These are phyloP conservation scores for Agapostemon virescens DNA, from an alignment of 2,888 invertebrate genomes.

Conservation along the genomic window DNA sequence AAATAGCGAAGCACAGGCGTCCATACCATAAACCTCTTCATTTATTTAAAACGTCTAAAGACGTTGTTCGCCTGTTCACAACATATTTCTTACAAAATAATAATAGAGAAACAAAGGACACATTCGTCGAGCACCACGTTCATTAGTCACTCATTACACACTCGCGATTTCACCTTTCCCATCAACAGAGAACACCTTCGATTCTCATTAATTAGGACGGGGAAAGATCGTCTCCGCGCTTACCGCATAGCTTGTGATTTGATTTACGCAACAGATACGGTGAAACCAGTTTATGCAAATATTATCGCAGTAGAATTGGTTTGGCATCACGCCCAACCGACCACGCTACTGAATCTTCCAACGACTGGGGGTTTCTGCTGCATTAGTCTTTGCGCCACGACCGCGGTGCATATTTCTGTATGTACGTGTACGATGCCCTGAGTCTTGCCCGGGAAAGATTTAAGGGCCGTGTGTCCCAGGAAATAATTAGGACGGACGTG, in stretches of 20 bases:
- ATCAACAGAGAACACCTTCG: neutral
- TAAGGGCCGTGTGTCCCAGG: constrained; percentile 22
- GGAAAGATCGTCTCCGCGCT: constrained; percentile 47
- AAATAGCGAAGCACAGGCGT: no score
- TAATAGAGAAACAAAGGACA: no score
- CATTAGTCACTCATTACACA: no score
- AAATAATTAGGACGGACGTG: constrained; percentile 62
- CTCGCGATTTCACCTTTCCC: no score
- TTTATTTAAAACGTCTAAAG: no score
- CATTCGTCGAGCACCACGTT: no score
- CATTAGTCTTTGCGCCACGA: constrained; percentile 32
- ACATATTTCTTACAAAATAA: no score
- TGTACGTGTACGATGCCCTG: neutral
- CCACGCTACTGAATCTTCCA: constrained; percentile 71
- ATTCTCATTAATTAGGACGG: neutral
- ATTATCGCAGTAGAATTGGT: constrained; percentile 77
- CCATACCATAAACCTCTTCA: no score
- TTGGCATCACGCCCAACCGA: constrained; percentile 72
- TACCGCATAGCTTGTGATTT: constrained; percentile 66
- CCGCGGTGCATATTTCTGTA: neutral
- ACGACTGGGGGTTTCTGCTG: constrained; percentile 49
- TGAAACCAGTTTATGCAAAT: constrained; percentile 77
- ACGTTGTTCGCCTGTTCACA: no score
- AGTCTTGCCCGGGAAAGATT: constrained; percentile 37
- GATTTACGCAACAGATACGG: constrained; percentile 71